These are phyloP conservation scores for Pontoporia blainvillei DNA, from an alignment of 2,113 vertebrate genomes.

Conservation along the genomic window DNA sequence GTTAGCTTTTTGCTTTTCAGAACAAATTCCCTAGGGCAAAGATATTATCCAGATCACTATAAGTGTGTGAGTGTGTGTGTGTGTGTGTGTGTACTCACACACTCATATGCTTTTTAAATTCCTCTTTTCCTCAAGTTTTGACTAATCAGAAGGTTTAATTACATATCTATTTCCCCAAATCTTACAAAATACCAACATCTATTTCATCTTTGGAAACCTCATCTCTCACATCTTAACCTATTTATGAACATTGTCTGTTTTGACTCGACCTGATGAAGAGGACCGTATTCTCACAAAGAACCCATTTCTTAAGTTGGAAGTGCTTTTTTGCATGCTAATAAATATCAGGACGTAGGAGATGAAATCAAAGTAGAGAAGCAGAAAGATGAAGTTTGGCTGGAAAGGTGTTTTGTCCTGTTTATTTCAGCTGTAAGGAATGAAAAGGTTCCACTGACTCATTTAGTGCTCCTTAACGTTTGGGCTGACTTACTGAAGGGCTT, in stretches of 20 bases:
- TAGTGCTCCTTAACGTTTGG: not conserved
- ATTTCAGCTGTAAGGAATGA: not conserved
- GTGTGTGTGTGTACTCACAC: not conserved
- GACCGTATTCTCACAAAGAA: not conserved
- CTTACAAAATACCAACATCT: conserved; percentile 9
- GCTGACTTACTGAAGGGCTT: conserved; percentile 46
- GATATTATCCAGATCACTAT: not conserved
- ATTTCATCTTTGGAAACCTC: not conserved
- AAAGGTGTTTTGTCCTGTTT: not conserved
- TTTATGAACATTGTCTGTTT: not conserved
- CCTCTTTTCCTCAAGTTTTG: conserved; percentile 5
- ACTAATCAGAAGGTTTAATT: not conserved
- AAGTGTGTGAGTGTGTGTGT: not conserved
- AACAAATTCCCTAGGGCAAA: not conserved
- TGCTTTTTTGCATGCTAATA: not conserved
- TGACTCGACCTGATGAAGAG: not conserved
- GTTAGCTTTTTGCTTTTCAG: conserved; percentile 32
- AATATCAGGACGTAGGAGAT: not conserved
- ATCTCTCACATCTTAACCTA: not conserved
- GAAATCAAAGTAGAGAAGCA: not conserved
- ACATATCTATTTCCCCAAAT: not conserved
- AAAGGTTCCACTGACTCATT: not conserved
- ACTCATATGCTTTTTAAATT: not conserved
- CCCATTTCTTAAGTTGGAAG: not conserved
- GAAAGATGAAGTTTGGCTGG: not conserved